Conservation (phyloP, 2,113 vertebrate genomes). For the Erythrolamprus reginae region DNA sequence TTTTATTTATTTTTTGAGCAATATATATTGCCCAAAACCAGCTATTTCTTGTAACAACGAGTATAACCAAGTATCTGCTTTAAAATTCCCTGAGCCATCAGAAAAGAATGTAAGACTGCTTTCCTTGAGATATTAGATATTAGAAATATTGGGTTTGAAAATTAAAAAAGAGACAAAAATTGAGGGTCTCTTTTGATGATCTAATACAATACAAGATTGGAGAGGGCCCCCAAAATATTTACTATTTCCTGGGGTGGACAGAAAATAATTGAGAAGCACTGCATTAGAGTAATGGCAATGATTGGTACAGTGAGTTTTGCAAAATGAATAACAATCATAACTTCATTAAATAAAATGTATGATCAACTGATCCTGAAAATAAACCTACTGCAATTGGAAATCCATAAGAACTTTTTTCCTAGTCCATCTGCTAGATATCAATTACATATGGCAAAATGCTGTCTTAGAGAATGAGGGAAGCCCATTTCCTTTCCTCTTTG, state of each 20-base stretch:
- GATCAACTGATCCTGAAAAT: neutral
- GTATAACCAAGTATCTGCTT: neutral
- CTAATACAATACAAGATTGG: no score
- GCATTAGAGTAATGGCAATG: no score
- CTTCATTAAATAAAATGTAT: neutral
- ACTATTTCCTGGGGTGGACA: no score
- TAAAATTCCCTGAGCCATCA: neutral
- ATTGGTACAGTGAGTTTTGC: neutral
- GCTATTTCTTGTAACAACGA: neutral
- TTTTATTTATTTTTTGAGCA: no score
- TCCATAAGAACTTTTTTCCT: neutral
- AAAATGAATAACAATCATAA: neutral
- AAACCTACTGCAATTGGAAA: neutral
- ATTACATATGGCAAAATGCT: neutral
- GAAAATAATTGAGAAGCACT: no score
- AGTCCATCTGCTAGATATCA: neutral
- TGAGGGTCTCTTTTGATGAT: neutral
- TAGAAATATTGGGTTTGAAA: neutral
- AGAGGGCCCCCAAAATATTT: no score
- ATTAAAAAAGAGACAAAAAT: neutral
- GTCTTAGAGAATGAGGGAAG: neutral
- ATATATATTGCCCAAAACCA: neutral
- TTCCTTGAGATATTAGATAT: neutral
- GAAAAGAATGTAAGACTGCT: neutral
- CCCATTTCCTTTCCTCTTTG: neutral